Percentiles rank a stretch among this genome's conserved stretches.
Evolutionary conservation across 2,797 vertebrate genomes (phyloP).

Genomic region (Gallinago solitaria): DNA sequence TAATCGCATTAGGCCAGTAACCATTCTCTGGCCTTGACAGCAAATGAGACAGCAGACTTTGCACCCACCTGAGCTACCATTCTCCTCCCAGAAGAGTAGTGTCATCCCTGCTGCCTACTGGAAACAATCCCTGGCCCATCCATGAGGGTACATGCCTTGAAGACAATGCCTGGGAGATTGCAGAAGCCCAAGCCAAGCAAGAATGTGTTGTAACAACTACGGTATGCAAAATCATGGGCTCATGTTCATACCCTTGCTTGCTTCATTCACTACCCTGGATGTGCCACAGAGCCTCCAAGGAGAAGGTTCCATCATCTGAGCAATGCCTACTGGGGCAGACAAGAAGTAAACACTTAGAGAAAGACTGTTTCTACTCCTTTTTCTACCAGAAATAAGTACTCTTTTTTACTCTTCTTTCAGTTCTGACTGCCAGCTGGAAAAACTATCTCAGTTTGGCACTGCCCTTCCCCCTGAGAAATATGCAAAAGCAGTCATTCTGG

Average conservation of each 20-base stretch:
- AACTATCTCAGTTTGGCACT: background rate
- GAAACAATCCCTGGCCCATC: background rate
- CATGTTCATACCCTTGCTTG: background rate
- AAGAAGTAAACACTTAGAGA: background rate
- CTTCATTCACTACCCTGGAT: background rate
- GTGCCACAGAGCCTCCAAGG: background rate
- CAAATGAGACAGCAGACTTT: background rate
- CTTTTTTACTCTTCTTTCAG: background rate
- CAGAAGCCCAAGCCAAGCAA: background rate
- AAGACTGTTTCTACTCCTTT: background rate
- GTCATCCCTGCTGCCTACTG: background rate
- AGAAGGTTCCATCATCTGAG: background rate
- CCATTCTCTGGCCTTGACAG: background rate
- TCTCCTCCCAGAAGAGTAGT: background rate
- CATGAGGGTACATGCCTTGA: background rate
- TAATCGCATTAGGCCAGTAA: background rate
- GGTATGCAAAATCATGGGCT: background rate
- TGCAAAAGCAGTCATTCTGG: background rate
- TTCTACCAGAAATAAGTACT: background rate
- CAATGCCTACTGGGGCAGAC: background rate
- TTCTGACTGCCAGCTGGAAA: background rate
- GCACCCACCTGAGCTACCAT: background rate
- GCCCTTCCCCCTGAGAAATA: background rate
- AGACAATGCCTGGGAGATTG: background rate
- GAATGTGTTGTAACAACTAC: background rate